phyloP scores from a whole-genome alignment of 2,797 vertebrate species.

The Fratercula arctica region DNA sequence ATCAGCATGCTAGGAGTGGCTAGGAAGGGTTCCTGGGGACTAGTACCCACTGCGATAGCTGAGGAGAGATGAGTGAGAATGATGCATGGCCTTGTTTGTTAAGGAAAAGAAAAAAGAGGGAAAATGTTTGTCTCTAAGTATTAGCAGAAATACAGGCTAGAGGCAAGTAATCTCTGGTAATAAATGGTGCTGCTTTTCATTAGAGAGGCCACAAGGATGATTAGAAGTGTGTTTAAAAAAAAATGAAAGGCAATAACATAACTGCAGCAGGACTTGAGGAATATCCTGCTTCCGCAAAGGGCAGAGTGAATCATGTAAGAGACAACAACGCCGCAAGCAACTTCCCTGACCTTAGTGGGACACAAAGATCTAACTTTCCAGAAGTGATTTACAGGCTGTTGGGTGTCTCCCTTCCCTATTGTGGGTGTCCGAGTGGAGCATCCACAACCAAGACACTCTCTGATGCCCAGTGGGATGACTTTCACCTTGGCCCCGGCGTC shows the following conservation, averaged over 20 bases:
- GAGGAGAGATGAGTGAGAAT: not conserved
- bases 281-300: not conserved
- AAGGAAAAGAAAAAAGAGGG: not conserved
- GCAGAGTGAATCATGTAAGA: not conserved
- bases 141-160: not conserved
- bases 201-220: not conserved
- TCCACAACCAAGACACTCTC: not conserved
- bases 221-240: not conserved
- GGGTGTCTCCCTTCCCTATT: not conserved
- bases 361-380: not conserved
- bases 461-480: not conserved
- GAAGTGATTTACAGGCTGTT: not conserved
- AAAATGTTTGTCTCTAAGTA: not conserved
- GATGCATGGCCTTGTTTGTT: not conserved
- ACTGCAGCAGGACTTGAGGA: not conserved
- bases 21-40: not conserved
- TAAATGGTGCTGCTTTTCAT: not conserved
- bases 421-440: not conserved
- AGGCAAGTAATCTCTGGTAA: not conserved
- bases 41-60: too few relatives aligned
- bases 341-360: not conserved
- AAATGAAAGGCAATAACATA: not conserved
- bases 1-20: not conserved
- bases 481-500: fast-evolving
- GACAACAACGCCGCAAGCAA: not conserved